Percentiles rank a stretch among this genome's conserved stretches.
Evolutionary conservation across 2,113 vertebrate genomes (phyloP).

Genomic region (Cheirogaleus medius): DNA sequence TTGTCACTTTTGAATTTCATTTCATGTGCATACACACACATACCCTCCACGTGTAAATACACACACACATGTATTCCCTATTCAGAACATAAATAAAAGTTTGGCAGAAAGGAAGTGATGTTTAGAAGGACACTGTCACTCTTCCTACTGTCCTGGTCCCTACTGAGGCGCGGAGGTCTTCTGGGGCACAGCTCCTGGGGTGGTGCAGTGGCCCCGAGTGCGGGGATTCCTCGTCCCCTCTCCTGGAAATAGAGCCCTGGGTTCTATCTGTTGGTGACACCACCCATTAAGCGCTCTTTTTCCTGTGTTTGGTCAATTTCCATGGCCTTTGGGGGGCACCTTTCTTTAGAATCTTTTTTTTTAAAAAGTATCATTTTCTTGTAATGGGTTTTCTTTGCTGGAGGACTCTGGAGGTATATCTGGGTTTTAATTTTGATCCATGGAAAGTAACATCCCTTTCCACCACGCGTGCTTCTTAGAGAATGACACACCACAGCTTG

Average conservation of each 20-base stretch:
- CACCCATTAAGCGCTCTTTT: background rate
- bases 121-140: background rate
- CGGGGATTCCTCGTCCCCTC: rapidly evolving
- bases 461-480: background rate
- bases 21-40: rapidly evolving
- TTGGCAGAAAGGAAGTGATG: background rate
- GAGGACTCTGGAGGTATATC: background rate
- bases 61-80: background rate
- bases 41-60: too few relatives aligned
- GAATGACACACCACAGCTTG: background rate
- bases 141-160: background rate
- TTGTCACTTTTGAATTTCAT: background rate
- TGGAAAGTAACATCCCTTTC: background rate
- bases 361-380: background rate
- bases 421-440: background rate
- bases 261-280: background rate
- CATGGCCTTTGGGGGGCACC: background rate
- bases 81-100: background rate
- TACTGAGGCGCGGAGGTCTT: background rate
- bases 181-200: background rate
- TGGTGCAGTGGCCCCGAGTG: background rate
- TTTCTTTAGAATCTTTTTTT: background rate
- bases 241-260: background rate
- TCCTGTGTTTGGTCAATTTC: background rate
- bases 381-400: background rate